Evolutionary conservation across 2,797 vertebrate genomes (phyloP).

Genomic region (Carcharodon carcharias): DNA sequence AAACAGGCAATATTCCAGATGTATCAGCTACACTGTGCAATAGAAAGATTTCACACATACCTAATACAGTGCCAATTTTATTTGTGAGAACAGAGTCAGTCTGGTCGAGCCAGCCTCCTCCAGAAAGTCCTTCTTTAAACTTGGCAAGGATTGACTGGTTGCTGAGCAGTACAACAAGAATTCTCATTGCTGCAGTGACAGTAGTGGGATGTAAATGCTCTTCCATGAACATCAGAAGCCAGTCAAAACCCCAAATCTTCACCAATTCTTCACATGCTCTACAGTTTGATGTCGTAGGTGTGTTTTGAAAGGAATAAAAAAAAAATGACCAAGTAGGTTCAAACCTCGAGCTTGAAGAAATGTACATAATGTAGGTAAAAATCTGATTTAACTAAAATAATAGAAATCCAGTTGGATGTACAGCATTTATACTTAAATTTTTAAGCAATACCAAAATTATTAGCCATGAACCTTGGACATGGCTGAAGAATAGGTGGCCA

Average conservation of each 20-base stretch:
- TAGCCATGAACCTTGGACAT: background rate
- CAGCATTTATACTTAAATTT: background rate
- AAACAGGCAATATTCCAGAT: constrained; percentile 14
- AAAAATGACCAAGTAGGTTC: background rate
- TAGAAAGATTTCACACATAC: constrained; percentile 55
- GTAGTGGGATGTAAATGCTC: constrained; percentile 90
- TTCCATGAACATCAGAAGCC: constrained; percentile 96
- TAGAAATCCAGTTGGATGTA: background rate
- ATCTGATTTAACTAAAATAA: background rate
- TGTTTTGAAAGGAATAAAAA: constrained; percentile 31
- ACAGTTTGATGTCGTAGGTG: constrained; percentile 14
- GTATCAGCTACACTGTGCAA: background rate
- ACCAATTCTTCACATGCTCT: constrained; percentile 93
- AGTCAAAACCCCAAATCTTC: constrained; percentile 87
- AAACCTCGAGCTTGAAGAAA: background rate
- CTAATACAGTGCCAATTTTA: constrained; percentile 93
- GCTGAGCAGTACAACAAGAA: constrained; percentile 85
- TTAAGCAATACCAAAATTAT: background rate
- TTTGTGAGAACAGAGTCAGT: constrained; percentile 94
- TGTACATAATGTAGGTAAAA: background rate
- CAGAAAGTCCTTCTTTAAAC: constrained; percentile 89
- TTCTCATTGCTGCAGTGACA: constrained; percentile 85
- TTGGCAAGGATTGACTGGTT: constrained; percentile 82
- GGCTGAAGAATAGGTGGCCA: background rate
- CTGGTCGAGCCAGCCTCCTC: constrained; percentile 96